Conservation (phyloP, 1,140 invertebrate species). For the Zaprionus camerounensis region DNA sequence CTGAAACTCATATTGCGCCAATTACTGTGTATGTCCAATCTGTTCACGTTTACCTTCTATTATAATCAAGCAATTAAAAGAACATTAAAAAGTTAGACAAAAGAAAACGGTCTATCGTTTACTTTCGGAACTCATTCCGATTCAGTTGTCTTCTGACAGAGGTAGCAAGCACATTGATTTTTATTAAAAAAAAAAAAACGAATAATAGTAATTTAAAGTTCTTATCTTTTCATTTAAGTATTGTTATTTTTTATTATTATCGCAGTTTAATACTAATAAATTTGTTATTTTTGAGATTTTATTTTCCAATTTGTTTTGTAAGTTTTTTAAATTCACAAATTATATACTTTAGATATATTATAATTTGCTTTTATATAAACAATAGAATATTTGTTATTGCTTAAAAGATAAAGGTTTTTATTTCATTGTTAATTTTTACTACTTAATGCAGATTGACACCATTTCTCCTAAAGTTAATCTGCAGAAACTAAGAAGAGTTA, state of each 20-base stretch:
- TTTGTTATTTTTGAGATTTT: background rate
- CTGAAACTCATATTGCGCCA: background rate
- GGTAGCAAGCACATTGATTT: constrained; percentile 4
- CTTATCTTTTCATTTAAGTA: background rate
- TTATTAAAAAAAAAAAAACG: background rate
- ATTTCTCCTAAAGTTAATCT: background rate
- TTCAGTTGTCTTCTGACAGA: constrained; percentile 19
- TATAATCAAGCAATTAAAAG: constrained; percentile 11
- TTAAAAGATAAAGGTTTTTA: too few species aligned
- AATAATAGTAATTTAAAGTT: background rate
- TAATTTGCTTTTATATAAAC: too few species aligned
- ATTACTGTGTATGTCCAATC: background rate
- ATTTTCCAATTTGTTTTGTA: too few species aligned
- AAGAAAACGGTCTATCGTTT: background rate
- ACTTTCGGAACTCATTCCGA: background rate
- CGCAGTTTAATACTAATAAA: background rate
- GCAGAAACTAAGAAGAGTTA: background rate
- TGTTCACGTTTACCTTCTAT: background rate
- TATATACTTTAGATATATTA: too few species aligned
- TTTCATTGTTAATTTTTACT: too few species aligned
- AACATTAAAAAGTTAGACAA: background rate
- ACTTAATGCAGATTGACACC: background rate
- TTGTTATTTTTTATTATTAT: background rate
- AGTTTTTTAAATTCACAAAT: background rate
- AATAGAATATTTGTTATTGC: too few species aligned